Evolutionary conservation across 2,888 invertebrate species (phyloP).

Genomic region (Myathropa florea): DNA sequence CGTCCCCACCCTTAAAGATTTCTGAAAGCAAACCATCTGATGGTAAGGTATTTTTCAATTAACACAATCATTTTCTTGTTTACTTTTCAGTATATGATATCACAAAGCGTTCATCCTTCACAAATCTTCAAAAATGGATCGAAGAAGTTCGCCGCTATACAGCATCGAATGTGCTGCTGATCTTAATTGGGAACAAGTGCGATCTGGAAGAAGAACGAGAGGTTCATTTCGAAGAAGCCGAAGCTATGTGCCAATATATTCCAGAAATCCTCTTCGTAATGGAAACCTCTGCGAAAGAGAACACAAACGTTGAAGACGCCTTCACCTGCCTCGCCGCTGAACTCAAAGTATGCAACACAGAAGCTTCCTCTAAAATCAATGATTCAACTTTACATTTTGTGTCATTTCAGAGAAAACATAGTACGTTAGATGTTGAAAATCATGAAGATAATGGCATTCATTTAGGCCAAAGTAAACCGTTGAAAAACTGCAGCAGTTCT

Average conservation of each 20-base stretch:
- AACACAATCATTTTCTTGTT: background rate
- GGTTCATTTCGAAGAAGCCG: slow-evolving; percentile 92
- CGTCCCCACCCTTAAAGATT: too few species aligned
- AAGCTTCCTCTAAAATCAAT: background rate
- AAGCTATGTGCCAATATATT: slow-evolving; percentile 91
- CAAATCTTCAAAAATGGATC: slow-evolving; percentile 96
- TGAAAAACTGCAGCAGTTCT: slow-evolving; percentile 86
- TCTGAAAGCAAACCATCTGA: too few species aligned
- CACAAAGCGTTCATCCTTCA: slow-evolving; percentile 94
- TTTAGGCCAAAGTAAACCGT: slow-evolving; percentile 85
- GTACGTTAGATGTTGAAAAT: slow-evolving; percentile 84
- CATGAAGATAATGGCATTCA: slow-evolving; percentile 85
- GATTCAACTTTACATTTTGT: slow-evolving; percentile 64
- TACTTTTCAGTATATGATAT: slow-evolving; percentile 92
- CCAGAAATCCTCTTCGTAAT: slow-evolving; percentile 93
- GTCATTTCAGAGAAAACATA: slow-evolving; percentile 89
- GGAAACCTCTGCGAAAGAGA: slow-evolving; percentile 95
- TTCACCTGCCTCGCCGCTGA: slow-evolving; percentile 93
- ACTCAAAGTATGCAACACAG: slow-evolving; percentile 85
- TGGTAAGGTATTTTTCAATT: too few species aligned
- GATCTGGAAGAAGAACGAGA: slow-evolving; percentile 91
- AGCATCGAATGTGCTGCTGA: slow-evolving; percentile 93
- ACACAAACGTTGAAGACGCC: slow-evolving; percentile 94
- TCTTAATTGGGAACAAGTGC: slow-evolving; percentile 96
- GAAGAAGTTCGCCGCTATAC: slow-evolving; percentile 97